These are phyloP conservation scores for Laothoe populi DNA, from an alignment of 2,888 invertebrate species.

Conservation along the genomic window DNA sequence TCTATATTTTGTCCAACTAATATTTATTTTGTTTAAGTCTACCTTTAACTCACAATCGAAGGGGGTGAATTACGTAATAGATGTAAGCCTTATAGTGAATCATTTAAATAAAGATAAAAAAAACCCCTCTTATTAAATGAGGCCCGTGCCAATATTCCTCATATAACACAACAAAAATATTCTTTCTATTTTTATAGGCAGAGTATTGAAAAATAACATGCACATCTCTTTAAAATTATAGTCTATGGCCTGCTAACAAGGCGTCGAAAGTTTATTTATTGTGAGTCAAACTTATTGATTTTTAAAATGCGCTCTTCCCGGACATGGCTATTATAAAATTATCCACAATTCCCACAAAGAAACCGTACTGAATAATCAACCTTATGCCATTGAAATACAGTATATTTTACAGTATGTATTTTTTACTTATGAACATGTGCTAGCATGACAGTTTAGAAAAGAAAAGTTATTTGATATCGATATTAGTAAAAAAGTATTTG, in stretches of 20 bases:
- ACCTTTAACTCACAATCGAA: no score
- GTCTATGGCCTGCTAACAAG: conserved; percentile 62
- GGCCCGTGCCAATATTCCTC: no score
- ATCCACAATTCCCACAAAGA: conserved; percentile 10
- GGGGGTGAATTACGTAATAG: no score
- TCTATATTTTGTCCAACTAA: no score
- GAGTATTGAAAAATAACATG: neutral
- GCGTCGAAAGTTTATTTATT: conserved; percentile 74
- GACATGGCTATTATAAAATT: conserved; percentile 29
- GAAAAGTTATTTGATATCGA: conserved; percentile 20
- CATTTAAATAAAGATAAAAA: no score
- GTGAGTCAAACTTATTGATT: conserved; percentile 66
- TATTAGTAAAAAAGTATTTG: conserved; percentile 21
- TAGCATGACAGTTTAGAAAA: conserved; percentile 46
- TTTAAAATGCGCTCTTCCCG: conserved; percentile 63
- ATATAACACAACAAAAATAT: no score
- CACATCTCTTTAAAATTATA: conserved; percentile 38
- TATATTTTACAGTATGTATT: neutral
- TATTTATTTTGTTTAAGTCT: no score
- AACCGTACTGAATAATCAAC: conserved; percentile 36
- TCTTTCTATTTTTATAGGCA: neutral
- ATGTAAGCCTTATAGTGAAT: no score
- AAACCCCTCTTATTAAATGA: no score
- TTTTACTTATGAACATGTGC: conserved; percentile 34
- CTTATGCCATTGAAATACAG: conserved; percentile 30